Base-by-base conservation (phyloP, 2,797 vertebrate species). In the Pangasius macronema region DNA sequence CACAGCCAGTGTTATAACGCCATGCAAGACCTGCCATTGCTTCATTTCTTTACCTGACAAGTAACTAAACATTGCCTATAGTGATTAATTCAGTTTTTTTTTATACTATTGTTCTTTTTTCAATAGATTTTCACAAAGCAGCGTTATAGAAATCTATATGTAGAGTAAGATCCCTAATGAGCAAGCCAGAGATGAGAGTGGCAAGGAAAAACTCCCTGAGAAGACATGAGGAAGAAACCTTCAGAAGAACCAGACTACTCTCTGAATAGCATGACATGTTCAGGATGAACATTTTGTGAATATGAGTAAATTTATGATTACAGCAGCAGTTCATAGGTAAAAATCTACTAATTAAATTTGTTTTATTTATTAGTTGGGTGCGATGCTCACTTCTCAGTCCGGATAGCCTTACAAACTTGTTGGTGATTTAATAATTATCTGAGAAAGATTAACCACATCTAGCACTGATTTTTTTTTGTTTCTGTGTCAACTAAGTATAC, bases 211-310 rank as follows among this genome's bases (percentile, higher is more conserved):
- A 14, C 20, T 27, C 22, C 24, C 42, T 8, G 72, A 49, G 10
- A n/a, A 51, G n/a, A 75, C 22, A 75, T 42, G 8, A 49, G 39
- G 72, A 46, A 46, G 22, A 20, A 22, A 42, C 18, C 68, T 42
- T 72, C 5, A 72, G 20, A 42, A 36, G 36, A 75, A 13, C 42
- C 72, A 20, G 73, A 76, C 55, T 73, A 80, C 73, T 86, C 30
- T 86, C 57, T 36, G 65, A 72, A 79, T 59, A 88, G 73, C 14
- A 67, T 75, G 88, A 88, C n/a, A 51, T 70, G 67, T 22, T 33
- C 14, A 16, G 10, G 11, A n/a, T 63, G 61, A 63, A n/a, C 3
- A 65, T 16, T 33, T 68, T 68, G 30, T 68, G 14, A 67, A 30
- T 22, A 59, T 27, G 2, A 27, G 53, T 59, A 59, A 22, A 22